phyloP scores from a whole-genome alignment of 2,888 invertebrate species.

The Drosophila demipolita region DNA sequence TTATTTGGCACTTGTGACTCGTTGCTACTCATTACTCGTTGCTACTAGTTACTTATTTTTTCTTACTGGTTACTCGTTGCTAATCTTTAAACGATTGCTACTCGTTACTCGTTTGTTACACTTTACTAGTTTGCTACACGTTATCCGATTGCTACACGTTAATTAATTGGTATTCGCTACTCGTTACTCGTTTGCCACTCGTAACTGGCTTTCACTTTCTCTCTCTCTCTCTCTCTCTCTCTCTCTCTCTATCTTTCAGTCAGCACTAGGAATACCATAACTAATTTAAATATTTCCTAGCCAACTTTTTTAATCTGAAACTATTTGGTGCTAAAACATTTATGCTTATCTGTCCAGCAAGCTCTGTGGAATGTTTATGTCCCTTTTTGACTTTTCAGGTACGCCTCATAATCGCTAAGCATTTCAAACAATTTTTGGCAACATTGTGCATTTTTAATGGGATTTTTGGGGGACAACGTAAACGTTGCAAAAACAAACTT shows the following conservation, averaged over 20 bases:
- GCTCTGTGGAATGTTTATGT: not conserved
- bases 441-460: slow-evolving; percentile 45
- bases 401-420: slow-evolving; percentile 11
- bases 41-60: not conserved
- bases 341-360: not conserved
- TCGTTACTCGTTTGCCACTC: not conserved
- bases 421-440: slow-evolving; percentile 34
- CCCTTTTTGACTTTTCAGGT: not conserved
- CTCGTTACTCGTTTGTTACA: not conserved
- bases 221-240: no score
- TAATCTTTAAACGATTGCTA: not conserved
- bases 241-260: not conserved
- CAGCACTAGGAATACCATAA: no score
- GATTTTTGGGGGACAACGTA: slow-evolving; percentile 29
- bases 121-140: not conserved
- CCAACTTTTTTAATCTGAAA: not conserved
- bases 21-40: not conserved
- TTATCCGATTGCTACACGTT: not conserved
- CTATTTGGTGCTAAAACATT: slow-evolving; percentile 1
- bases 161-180: not conserved
- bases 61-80: no score
- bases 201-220: no score
- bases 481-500: slow-evolving; percentile 36
- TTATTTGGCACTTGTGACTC: no score
- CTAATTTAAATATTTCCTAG: not conserved